These are phyloP conservation scores for Limnothrissa miodon DNA, from an alignment of 2,113 vertebrate species.

Conservation along the genomic window DNA sequence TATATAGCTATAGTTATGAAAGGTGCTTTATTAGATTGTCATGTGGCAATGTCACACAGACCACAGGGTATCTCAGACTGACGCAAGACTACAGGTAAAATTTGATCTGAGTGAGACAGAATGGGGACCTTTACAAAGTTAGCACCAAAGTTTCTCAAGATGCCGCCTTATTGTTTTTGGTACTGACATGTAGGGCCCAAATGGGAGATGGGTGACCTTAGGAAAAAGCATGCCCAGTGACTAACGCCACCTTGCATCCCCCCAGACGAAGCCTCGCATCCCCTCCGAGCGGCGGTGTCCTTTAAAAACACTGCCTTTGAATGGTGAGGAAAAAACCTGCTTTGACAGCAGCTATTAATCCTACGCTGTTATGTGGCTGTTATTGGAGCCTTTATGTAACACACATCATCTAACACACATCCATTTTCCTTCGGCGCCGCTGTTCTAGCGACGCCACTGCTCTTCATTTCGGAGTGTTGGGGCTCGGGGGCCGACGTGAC, in stretches of 20 bases:
- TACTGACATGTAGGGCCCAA: not conserved
- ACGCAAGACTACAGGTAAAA: not conserved
- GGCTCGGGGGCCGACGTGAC: not conserved
- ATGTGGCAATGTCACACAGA: too few species aligned
- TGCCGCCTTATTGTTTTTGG: not conserved
- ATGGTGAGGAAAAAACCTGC: not conserved
- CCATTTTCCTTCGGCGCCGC: not conserved
- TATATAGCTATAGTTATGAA: too few species aligned
- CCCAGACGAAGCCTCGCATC: slow-evolving; percentile 6
- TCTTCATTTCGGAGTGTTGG: not conserved
- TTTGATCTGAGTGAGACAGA: not conserved
- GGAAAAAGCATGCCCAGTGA: not conserved
- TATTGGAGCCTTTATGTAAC: slow-evolving; percentile 18
- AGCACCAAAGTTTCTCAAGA: not conserved
- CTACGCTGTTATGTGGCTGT: not conserved
- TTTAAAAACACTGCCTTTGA: not conserved
- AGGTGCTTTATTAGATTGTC: too few species aligned
- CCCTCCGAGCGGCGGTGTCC: not conserved
- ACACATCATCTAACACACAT: slow-evolving; percentile 17
- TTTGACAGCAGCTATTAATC: slow-evolving; percentile 5
- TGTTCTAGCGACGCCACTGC: not conserved
- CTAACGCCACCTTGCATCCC: not conserved
- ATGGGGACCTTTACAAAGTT: not conserved
- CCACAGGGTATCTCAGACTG: too few species aligned
- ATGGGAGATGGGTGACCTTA: slow-evolving; percentile 8